Evolutionary conservation across 2,797 vertebrate species (phyloP).

Genomic region (Phataginus tricuspis): DNA sequence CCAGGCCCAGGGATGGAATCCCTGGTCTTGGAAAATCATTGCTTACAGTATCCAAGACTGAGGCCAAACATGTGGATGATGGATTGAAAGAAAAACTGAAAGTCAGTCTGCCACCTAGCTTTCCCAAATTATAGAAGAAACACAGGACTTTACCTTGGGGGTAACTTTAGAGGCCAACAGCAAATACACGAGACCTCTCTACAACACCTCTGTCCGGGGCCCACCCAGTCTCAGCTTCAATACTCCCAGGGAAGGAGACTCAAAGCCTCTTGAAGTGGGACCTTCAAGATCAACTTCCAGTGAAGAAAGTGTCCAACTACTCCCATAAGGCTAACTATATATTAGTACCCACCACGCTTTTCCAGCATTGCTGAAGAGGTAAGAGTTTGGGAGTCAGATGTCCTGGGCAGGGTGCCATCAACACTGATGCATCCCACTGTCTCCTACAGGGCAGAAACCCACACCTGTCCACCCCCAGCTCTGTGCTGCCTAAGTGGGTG

Average conservation of each 20-base stretch:
- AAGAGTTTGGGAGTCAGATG: background rate
- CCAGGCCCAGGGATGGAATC: background rate
- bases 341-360: background rate
- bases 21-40: background rate
- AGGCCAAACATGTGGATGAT: background rate
- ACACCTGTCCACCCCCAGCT: background rate
- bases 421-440: no score
- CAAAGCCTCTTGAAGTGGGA: background rate
- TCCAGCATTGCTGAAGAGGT: background rate
- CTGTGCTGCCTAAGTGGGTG: background rate
- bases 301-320: background rate
- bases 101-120: background rate
- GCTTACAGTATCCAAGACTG: background rate
- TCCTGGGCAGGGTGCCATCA: background rate
- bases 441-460: background rate
- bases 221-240: background rate
- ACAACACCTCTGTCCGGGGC: no score
- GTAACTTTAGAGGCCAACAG: background rate
- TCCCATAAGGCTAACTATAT: background rate
- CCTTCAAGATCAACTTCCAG: background rate
- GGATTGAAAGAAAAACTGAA: background rate
- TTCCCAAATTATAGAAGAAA: slow-evolving; percentile 9
- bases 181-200: background rate
- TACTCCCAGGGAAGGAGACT: background rate
- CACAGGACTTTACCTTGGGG: background rate